Conservation (phyloP, 2,797 vertebrate genomes). For the Eulemur rubriventer region DNA sequence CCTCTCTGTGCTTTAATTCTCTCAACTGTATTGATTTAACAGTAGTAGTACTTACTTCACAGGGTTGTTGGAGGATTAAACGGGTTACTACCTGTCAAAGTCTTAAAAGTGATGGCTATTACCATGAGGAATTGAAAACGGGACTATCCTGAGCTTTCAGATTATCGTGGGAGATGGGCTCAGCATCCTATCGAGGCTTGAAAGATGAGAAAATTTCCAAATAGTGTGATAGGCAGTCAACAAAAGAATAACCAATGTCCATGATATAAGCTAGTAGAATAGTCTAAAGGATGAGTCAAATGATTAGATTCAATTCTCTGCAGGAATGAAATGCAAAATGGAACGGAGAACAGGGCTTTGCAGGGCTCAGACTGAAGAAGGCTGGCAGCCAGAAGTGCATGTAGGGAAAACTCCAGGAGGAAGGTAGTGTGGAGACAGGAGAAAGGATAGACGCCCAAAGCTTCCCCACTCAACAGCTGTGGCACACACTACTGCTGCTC, state of each 20-base stretch:
- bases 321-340: background rate
- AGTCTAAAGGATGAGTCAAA: background rate
- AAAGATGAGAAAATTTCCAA: background rate
- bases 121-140: background rate
- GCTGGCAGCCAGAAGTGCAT: background rate
- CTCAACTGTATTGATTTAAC: background rate
- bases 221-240: background rate
- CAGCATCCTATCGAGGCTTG: background rate
- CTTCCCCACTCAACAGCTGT: background rate
- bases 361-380: background rate
- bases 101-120: background rate
- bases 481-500: background rate
- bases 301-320: background rate
- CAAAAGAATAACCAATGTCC: background rate
- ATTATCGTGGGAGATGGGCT: background rate
- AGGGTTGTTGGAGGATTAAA: background rate
- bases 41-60: background rate
- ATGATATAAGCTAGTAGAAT: background rate
- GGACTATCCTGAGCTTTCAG: background rate
- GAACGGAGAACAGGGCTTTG: background rate
- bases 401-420: background rate
- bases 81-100: background rate
- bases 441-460: accelerated
- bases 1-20: background rate
- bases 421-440: background rate